Evolutionary conservation across 2,113 vertebrate species (phyloP), one percentile per base, ranked within the genome.

Genomic region (Dasyprocta punctata): DNA sequence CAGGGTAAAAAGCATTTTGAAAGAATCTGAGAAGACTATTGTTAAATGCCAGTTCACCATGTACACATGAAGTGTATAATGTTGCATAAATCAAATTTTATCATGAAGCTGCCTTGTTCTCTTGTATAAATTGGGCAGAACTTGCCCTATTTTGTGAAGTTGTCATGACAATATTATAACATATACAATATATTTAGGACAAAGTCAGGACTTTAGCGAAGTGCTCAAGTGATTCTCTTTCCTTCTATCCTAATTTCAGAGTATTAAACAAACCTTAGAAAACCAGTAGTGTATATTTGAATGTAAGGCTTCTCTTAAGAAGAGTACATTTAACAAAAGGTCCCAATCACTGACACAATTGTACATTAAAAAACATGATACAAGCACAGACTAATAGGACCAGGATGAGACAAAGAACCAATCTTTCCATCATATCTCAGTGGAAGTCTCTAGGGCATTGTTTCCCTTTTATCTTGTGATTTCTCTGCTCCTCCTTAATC

Each of bases 391-490:
- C 80, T 85, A 82, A 89, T n/a, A 91, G 49, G 33, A 9, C 58
- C 9, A 89, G 6, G 3, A 28, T 80, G 36, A 89, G 63, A 85
- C 60, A 73, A 69, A 83, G 58, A 89, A 33, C 10, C 5, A n/a
- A n/a, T 36, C 36, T 89, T 63, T 61, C 56, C 41, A 85, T 22
- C 52, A 85, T 38, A 73, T 89, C 60, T 95, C 80, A 78, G 60
- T 63, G 38, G 67, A 60, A 82, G 52, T 84, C 89, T 95, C 63
- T 47, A 0, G 33, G 63, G 49, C 47, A 73, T 90, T 54, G 86
- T 84, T 95, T 86, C 41, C 63, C n/a, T 84, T 86, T 95, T 96
- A 96, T 93, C 89, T 91, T 54, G 58, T 22, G 22, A 56, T 93
- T 93, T 16, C 61, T 97, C 88, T 80, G 41, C 1, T 60, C 52